Percentiles rank a stretch among this genome's conserved stretches.
Evolutionary conservation across 2,888 invertebrate genomes (phyloP).

Genomic region (Elysia crispata): DNA sequence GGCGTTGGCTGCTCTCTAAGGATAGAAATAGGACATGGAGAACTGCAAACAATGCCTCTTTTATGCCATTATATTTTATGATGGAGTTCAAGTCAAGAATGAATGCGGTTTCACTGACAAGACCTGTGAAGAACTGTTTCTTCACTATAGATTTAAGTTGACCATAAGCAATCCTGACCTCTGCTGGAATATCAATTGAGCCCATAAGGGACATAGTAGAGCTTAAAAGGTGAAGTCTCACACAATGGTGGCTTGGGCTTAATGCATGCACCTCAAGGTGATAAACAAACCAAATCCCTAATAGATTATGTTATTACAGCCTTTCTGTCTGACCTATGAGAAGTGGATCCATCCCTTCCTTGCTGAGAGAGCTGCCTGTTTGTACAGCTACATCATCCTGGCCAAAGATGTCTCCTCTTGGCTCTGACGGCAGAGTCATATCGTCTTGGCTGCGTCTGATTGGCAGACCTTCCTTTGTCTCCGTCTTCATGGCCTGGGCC

Average conservation of each 20-base stretch:
- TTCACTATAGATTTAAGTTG: too few relatives aligned
- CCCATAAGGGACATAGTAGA: too few relatives aligned
- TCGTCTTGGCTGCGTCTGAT: conserved; percentile 61
- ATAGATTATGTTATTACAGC: too few relatives aligned
- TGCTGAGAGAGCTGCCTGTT: conserved; percentile 65
- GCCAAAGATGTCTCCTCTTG: conserved; percentile 31
- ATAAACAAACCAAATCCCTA: too few relatives aligned
- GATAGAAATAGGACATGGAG: neutral
- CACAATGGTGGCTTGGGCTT: too few relatives aligned
- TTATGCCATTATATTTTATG: neutral
- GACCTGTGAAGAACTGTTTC: neutral
- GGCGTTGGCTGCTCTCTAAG: conserved; percentile 55
- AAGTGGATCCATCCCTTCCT: conserved; percentile 48
- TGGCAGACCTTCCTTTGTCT: too few relatives aligned
- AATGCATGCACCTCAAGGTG: too few relatives aligned
- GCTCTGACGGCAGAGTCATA: conserved; percentile 56
- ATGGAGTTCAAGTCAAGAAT: neutral
- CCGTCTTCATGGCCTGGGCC: too few relatives aligned
- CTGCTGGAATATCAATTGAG: too few relatives aligned
- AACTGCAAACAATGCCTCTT: neutral
- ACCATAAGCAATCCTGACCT: too few relatives aligned
- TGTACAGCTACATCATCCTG: conserved; percentile 64
- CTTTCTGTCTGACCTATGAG: conserved; percentile 29
- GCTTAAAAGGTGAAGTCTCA: too few relatives aligned
- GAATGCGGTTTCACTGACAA: neutral